phyloP scores from a whole-genome alignment of 2,797 vertebrate species.

The Miopithecus talapoin region DNA sequence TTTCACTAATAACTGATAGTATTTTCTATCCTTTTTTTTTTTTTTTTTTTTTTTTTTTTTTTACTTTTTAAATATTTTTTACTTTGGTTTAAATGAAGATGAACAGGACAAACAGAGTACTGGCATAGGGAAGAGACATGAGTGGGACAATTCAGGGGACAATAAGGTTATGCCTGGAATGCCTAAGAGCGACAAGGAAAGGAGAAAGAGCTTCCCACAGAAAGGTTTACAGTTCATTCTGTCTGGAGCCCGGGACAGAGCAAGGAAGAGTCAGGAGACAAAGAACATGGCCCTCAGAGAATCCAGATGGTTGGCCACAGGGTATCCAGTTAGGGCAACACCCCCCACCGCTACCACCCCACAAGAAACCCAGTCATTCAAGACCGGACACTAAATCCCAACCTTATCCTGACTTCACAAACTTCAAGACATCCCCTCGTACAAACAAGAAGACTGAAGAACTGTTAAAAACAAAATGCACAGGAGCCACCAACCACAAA shows the following conservation, averaged over 20 bases:
- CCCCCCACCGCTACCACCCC: fast-evolving
- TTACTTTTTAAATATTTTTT: background rate
- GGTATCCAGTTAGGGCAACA: background rate
- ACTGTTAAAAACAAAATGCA: background rate
- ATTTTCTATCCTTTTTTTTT: background rate
- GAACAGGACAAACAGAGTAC: background rate
- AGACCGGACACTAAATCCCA: background rate
- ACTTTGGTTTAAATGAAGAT: background rate
- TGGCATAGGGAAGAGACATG: background rate
- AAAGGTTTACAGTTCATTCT: background rate
- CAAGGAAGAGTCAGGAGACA: background rate
- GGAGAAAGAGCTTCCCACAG: background rate
- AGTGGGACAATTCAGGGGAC: background rate
- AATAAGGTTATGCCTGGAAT: background rate
- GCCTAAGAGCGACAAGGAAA: background rate
- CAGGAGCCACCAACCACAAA: background rate
- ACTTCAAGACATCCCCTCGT: background rate
- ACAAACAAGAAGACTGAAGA: background rate
- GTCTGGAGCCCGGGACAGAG: background rate
- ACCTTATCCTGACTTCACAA: background rate
- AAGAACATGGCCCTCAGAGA: background rate
- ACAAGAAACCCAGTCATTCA: background rate
- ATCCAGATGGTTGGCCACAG: background rate
- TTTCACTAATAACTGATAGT: background rate
- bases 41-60: background rate